Evolutionary conservation across 2,797 vertebrate species (phyloP), one percentile per base, ranked within the genome.

Genomic region (Heteromormyrus szaboi): DNA sequence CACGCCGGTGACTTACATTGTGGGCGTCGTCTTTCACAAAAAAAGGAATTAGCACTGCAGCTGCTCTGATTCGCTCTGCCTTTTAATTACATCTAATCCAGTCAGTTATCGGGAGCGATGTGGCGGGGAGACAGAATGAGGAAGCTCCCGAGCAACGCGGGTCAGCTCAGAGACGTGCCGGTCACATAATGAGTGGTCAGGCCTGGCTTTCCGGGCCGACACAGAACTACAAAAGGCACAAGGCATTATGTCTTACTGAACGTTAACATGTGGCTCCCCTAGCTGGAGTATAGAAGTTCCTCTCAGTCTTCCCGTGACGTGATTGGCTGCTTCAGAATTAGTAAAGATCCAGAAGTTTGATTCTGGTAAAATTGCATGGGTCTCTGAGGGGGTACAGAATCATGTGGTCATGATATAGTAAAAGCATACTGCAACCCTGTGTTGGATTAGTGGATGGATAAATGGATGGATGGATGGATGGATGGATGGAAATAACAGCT

Each of bases 21-120:
- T 86, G 29, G 29, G 51, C 29, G 33, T 33, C 17, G 17, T 46
- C 33, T 87, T 87, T 87, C 37, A 46, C 86, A 44, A 33, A 65
- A 37, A 41, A 8, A 48, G 41, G 86, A 56, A 62, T 87, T 65
- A 87, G 41, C 59, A 25, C 6, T 41, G 19, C n/a, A 22, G 11
- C 54, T 87, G n/a, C 86, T n/a, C 54, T 65, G 37, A 87, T 56
- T 56, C 17, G 33, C 37, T 37, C 56, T 44, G 54, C 41, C n/a
- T 87, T 87, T 62, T 87, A 87, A 87, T 87, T 87, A 87, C 59
- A 87, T 65, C 56, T 87, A 44, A 87, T 87, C 85, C 85, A 86
- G 85, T 86, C 33, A 19, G 85, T 87, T 87, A 65, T 65, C 29
- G 0, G 86, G 54, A 37, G 72, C n/a, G 41, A 87, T 62, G 56